Evolutionary conservation across 2,797 vertebrate genomes (phyloP).

Genomic region (Sebastes variabilis): DNA sequence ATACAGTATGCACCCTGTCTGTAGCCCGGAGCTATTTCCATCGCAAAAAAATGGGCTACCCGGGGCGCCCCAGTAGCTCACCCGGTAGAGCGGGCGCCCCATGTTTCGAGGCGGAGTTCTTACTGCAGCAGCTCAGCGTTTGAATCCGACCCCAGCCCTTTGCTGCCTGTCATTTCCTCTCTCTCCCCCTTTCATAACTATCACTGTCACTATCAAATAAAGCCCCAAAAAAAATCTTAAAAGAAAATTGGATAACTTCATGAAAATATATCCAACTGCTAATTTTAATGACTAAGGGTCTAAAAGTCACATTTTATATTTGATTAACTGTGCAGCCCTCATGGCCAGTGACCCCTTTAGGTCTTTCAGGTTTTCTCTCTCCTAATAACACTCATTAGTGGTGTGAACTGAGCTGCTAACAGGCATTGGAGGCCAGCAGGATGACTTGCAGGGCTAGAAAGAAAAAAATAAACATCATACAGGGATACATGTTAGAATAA

Average conservation of each 20-base stretch:
- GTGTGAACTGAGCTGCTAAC: not conserved
- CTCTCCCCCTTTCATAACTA: too few relatives aligned
- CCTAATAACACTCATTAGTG: not conserved
- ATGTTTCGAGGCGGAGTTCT: too few relatives aligned
- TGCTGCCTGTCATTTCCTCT: too few relatives aligned
- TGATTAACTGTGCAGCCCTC: too few relatives aligned
- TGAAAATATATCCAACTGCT: not conserved
- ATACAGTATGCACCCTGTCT: not conserved
- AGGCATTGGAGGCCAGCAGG: not conserved
- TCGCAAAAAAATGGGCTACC: not conserved
- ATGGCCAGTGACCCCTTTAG: not conserved
- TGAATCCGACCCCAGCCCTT: too few relatives aligned
- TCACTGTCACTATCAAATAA: too few relatives aligned
- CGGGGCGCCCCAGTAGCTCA: too few relatives aligned
- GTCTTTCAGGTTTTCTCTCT: not conserved
- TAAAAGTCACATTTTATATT: not conserved
- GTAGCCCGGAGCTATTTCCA: not conserved
- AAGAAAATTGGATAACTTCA: too few relatives aligned
- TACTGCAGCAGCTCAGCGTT: fast-evolving
- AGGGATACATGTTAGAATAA: too few relatives aligned
- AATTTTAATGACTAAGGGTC: not conserved
- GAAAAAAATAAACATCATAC: too few relatives aligned
- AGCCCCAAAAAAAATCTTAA: too few relatives aligned
- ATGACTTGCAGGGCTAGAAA: not conserved
- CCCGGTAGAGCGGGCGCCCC: too few relatives aligned